A percentile compares a stretch with the other conserved stretches of the same genome.
phyloP scores from a whole-genome alignment of 2,113 vertebrate genomes.

The Malurus alboscapulatus region DNA sequence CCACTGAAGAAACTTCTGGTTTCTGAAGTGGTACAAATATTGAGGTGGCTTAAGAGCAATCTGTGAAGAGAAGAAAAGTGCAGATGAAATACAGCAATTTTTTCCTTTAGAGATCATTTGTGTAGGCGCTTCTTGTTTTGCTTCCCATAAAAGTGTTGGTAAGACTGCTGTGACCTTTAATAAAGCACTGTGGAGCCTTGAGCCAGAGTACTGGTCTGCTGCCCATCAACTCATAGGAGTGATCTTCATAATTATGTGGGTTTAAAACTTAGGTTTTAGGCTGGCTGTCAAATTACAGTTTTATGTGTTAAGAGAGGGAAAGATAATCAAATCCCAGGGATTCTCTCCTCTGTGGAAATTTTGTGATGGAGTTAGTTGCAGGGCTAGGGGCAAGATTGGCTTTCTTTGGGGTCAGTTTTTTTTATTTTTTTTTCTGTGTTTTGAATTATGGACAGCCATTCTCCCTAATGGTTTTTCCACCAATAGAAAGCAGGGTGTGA shows the following conservation, averaged over 20 bases:
- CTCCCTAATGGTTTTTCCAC: not conserved
- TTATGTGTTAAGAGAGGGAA: not conserved
- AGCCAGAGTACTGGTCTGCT: not conserved
- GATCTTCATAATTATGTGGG: not conserved
- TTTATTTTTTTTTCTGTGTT: not conserved
- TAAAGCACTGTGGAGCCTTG: not conserved
- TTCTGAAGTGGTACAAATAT: not conserved
- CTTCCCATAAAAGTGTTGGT: not conserved
- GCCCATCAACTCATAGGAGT: not conserved
- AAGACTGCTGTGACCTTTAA: not conserved
- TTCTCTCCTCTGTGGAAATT: not conserved
- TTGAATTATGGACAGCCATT: not conserved
- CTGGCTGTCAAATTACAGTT: not conserved
- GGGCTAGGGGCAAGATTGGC: not conserved
- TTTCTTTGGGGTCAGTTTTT: not conserved
- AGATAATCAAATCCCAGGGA: not conserved
- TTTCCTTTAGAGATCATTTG: not conserved
- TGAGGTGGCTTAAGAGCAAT: not conserved
- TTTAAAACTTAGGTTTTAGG: not conserved
- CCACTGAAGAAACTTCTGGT: not conserved
- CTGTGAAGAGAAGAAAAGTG: not conserved
- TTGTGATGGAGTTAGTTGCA: not conserved
- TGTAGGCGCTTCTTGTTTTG: not conserved
- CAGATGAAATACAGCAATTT: not conserved
- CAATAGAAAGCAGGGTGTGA: not conserved